Conservation (phyloP, 1,140 invertebrate species). For the Drosophila santomea region DNA sequence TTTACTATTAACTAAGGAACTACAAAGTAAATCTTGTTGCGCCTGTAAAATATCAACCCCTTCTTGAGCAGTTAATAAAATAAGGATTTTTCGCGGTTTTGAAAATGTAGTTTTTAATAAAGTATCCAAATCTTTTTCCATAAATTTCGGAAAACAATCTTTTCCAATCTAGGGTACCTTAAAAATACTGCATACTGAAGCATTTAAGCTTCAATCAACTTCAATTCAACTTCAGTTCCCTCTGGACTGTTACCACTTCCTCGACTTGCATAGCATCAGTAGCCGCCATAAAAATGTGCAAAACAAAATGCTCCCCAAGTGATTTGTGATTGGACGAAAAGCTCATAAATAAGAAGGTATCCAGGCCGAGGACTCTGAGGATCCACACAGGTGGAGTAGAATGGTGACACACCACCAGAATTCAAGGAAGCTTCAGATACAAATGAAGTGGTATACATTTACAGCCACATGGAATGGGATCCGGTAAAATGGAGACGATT, state of each 20-base stretch:
- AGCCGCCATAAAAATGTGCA: conserved; percentile 75
- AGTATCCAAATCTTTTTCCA: too few relatives aligned
- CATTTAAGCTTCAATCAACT: neutral
- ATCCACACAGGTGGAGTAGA: conserved; percentile 11
- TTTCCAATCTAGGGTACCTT: too few relatives aligned
- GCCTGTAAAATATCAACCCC: too few relatives aligned
- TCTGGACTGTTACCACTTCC: neutral
- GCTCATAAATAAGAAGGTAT: conserved; percentile 55
- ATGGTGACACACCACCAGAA: conserved; percentile 46
- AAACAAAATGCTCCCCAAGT: conserved; percentile 67
- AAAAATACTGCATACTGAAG: too few relatives aligned
- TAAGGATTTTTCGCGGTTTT: too few relatives aligned
- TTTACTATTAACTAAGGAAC: too few relatives aligned
- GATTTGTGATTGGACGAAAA: conserved; percentile 54
- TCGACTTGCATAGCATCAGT: conserved; percentile 64
- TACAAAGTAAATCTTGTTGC: too few relatives aligned
- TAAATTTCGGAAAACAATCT: too few relatives aligned
- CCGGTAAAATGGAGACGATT: neutral
- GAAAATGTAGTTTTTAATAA: too few relatives aligned
- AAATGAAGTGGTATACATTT: conserved; percentile 69
- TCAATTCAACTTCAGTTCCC: neutral
- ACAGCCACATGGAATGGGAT: conserved; percentile 42
- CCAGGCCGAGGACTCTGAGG: conserved; percentile 12
- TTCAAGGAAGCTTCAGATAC: conserved; percentile 27
- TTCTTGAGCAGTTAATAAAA: too few relatives aligned